Base-by-base conservation (phyloP, 2,888 invertebrate genomes). In the Zaprionus obscuricornis region DNA sequence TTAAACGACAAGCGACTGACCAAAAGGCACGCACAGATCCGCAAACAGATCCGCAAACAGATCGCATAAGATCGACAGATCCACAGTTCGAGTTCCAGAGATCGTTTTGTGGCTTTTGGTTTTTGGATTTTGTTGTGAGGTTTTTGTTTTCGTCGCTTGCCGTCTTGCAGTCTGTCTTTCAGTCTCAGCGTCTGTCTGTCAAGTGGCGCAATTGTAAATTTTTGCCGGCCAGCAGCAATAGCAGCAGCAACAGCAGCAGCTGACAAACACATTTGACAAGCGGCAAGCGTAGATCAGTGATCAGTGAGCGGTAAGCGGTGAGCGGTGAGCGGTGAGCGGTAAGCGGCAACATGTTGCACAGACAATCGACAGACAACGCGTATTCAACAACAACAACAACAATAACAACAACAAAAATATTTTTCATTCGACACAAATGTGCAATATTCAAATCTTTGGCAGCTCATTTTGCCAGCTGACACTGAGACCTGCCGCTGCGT, bases 391-490 rank as follows among this genome's bases (percentile, higher is more conserved):
- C 20, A 24, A 16, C 31, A 17, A 56, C 22, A 34, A 2, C 16
- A 16, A 10, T n/a, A 7, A 16, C 5, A 14, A 7, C 22, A 26
- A 36, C 33, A 11, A 14, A 49, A 49, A 71, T 59, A 60, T 74
- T 67, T 68, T 66, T 66, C 69, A 76, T 63, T 66, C 62, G 54
- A 81, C 74, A 79, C 57, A 76, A 70, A 68, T 70, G 74, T 63
- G 55, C 68, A 74, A 81, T 78, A 78, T 78, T 78, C 81, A 78
- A 78, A 84, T 84, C 71, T 39, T 68, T 77, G 77, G 74, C 65
- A 65, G 74, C 70, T 73, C 59, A 73, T 66, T 57, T 70, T 52
- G 56, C 68, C 65, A 55, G 46, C 66, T 68, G 70, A 54, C 70
- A 54, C 45, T 56, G 60, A 13, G 37, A 26, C 49, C n/a, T n/a